Percentiles rank a stretch among this genome's conserved stretches.
Conservation (phyloP, 1,140 invertebrate genomes). For the Heliconius himera region DNA sequence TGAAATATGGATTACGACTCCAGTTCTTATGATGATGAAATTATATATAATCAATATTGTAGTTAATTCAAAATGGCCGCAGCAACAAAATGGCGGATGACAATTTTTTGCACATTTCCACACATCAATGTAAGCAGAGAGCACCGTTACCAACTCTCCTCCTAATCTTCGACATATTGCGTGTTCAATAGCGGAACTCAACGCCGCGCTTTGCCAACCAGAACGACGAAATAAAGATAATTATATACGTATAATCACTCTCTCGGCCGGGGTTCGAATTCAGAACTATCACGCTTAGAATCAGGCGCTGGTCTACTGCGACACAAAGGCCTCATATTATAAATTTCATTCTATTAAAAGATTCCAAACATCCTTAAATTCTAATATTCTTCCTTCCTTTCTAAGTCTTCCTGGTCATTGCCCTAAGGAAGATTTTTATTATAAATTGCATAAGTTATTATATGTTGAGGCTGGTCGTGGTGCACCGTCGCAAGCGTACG, state of each 20-base stretch:
- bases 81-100: too few relatives aligned
- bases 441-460: not conserved
- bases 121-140: too few relatives aligned
- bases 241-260: too few relatives aligned
- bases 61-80: too few relatives aligned
- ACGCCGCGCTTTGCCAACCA: not conserved
- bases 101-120: too few relatives aligned
- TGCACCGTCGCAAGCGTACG: not conserved
- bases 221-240: not conserved
- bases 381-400: not conserved
- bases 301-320: too few relatives aligned
- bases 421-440: not conserved
- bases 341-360: not conserved
- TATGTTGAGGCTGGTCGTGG: not conserved
- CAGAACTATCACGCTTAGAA: too few relatives aligned
- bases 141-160: too few relatives aligned
- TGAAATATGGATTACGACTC: too few relatives aligned
- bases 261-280: too few relatives aligned
- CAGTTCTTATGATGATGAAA: too few relatives aligned
- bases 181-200: not conserved
- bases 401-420: not conserved
- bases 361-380: not conserved
- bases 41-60: too few relatives aligned
- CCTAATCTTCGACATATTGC: not conserved
- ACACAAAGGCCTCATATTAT: not conserved